Conservation (phyloP, 2,113 vertebrate species). For the Colistium nudipinnis region DNA sequence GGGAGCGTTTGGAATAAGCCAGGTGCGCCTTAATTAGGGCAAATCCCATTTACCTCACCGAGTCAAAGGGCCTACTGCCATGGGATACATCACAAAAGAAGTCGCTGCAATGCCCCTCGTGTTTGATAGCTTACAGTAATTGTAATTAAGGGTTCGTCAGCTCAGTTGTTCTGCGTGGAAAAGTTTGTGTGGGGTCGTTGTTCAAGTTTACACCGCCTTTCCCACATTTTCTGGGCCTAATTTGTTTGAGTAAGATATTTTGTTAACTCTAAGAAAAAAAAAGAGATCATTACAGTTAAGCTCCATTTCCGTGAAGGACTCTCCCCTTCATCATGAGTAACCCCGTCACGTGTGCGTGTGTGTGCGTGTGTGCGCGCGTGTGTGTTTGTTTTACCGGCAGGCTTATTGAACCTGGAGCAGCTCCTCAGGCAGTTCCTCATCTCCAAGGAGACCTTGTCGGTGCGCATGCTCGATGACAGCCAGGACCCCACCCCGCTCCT, state of each 20-base stretch:
- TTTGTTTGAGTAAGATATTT: slow-evolving; percentile 14
- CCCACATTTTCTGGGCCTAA: slow-evolving; percentile 14
- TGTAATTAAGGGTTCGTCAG: slow-evolving; percentile 17
- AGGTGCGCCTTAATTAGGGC: slow-evolving; percentile 55
- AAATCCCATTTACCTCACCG: slow-evolving; percentile 56
- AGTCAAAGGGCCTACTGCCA: slow-evolving; percentile 48
- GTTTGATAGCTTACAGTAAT: slow-evolving; percentile 37
- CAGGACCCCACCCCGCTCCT: slow-evolving; percentile 94
- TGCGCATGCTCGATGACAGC: slow-evolving; percentile 97
- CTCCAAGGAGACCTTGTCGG: slow-evolving; percentile 96
- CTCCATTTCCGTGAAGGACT: neutral
- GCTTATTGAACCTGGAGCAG: slow-evolving; percentile 98
- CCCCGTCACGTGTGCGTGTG: slow-evolving; percentile 11
- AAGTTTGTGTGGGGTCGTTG: neutral
- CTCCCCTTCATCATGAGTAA: slow-evolving; percentile 28
- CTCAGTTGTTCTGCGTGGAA: slow-evolving; percentile 7
- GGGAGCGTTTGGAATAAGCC: slow-evolving; percentile 52
- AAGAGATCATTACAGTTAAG: slow-evolving; percentile 6
- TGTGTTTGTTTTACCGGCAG: slow-evolving; percentile 75
- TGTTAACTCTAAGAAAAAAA: slow-evolving; percentile 13
- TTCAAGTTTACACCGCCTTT: neutral
- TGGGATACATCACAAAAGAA: slow-evolving; percentile 20
- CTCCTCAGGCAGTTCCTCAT: slow-evolving; percentile 98
- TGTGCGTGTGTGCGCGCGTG: slow-evolving; percentile 25
- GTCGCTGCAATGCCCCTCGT: slow-evolving; percentile 26